These are phyloP conservation scores for Phoebastria nigripes DNA, from an alignment of 2,797 vertebrate genomes.

Conservation along the genomic window DNA sequence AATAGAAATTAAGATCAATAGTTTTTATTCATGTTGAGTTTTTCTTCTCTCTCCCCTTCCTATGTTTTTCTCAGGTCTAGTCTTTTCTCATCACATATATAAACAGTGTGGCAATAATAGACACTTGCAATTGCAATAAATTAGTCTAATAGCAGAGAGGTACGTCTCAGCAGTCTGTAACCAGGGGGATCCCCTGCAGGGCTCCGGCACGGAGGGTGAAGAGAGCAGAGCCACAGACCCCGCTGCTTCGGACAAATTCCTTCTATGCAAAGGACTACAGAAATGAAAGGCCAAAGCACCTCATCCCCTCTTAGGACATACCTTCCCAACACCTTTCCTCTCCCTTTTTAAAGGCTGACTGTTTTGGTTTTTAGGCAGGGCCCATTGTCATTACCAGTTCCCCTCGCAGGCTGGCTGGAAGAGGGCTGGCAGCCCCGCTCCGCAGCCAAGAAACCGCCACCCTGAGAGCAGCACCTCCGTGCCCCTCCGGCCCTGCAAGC, in stretches of 20 bases:
- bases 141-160: neutral
- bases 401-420: neutral
- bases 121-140: neutral
- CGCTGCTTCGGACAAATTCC: neutral
- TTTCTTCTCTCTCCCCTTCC: neutral
- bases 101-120: neutral
- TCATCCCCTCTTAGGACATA: neutral
- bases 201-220: neutral
- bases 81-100: neutral
- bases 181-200: neutral
- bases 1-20: neutral
- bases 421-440: neutral
- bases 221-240: neutral
- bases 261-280: neutral
- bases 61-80: neutral
- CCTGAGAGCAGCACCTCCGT: accelerated
- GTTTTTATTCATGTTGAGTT: neutral
- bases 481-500: neutral
- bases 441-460: accelerated
- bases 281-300: neutral
- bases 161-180: neutral
- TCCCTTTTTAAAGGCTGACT: neutral
- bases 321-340: neutral
- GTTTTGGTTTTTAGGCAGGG: neutral
- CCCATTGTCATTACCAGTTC: neutral